These are phyloP conservation scores for Diarsia dahlii DNA, from an alignment of 2,888 invertebrate species.

Conservation along the genomic window DNA sequence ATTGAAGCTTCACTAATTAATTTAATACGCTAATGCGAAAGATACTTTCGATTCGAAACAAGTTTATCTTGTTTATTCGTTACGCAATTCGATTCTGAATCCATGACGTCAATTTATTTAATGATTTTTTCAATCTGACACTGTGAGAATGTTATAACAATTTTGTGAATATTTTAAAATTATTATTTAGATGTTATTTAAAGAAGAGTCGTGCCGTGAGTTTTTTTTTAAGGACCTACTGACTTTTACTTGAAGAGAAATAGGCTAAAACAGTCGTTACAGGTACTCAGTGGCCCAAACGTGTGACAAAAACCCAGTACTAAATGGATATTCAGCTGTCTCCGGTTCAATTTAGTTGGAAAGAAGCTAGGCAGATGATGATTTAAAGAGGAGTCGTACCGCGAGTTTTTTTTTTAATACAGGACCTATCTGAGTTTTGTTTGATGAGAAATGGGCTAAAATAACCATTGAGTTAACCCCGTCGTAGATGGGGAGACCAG, in stretches of 20 bases:
- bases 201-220: background rate
- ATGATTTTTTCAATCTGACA: conserved; percentile 29
- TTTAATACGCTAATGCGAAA: conserved; percentile 38
- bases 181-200: background rate
- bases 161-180: background rate
- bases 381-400: too few relatives aligned
- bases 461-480: background rate
- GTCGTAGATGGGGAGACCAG: background rate
- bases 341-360: too few relatives aligned
- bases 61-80: conserved; percentile 59
- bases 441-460: background rate
- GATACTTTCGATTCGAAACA: conserved; percentile 62
- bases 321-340: too few relatives aligned
- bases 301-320: too few relatives aligned
- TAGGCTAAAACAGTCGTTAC: too few relatives aligned
- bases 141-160: background rate
- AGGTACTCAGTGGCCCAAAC: too few relatives aligned
- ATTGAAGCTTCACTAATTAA: conserved; percentile 54
- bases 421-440: too few relatives aligned
- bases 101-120: conserved; percentile 39
- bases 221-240: too few relatives aligned
- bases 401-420: too few relatives aligned
- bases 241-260: too few relatives aligned
- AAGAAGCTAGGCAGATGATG: too few relatives aligned
- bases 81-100: conserved; percentile 46